phyloP scores from a whole-genome alignment of 2,888 invertebrate species.

The Anarsia innoxiella region DNA sequence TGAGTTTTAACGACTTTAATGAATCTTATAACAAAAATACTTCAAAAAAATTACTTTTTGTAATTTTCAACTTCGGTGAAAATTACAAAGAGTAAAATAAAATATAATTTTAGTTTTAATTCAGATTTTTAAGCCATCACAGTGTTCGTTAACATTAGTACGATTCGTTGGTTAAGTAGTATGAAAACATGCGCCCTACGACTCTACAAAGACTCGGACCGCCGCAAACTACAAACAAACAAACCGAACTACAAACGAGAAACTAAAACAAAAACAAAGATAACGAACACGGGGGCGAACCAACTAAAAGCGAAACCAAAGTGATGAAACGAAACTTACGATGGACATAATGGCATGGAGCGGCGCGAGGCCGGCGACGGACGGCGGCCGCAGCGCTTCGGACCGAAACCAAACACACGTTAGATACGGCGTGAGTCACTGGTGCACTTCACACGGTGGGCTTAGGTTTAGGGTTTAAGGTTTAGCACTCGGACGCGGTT shows the following conservation, averaged over 20 bases:
- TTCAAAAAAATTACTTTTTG: constrained; percentile 5
- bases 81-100: too few relatives aligned
- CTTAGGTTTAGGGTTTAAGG: too few relatives aligned
- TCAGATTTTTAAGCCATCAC: constrained; percentile 28
- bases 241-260: constrained; percentile 10
- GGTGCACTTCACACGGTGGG: constrained; percentile 52
- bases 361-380: constrained; percentile 23
- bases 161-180: constrained; percentile 8
- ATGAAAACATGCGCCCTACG: constrained; percentile 21
- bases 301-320: constrained; percentile 31
- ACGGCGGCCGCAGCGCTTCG: constrained; percentile 26
- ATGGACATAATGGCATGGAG: constrained; percentile 71
- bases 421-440: constrained; percentile 31
- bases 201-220: constrained; percentile 27
- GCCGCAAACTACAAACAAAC: constrained; percentile 26
- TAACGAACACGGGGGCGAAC: constrained; percentile 26
- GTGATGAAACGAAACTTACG: constrained; percentile 44
- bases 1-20: constrained; percentile 2
- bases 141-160: constrained; percentile 22
- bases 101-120: constrained; percentile 1
- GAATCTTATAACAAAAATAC: too few relatives aligned
- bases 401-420: constrained; percentile 29
- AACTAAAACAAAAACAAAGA: constrained; percentile 14
- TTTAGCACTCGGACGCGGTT: constrained; percentile 25
- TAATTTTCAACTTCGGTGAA: constrained; percentile 1